Evolutionary conservation across 2,797 vertebrate genomes (phyloP).

Genomic region (Malacoraja senta): DNA sequence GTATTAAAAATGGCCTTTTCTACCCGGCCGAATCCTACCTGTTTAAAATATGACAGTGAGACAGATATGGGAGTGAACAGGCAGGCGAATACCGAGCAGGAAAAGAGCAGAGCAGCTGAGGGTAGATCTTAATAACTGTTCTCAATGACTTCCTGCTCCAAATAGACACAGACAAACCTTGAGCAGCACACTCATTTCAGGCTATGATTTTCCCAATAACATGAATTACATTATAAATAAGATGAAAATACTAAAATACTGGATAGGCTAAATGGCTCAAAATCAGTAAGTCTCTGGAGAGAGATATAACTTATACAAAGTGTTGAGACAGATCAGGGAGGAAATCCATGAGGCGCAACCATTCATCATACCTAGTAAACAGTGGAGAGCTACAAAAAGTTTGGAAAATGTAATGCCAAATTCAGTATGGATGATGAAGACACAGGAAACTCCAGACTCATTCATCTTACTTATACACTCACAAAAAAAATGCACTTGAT

Average conservation of each 20-base stretch:
- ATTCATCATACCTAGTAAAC: background rate
- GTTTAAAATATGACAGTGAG: background rate
- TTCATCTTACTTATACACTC: background rate
- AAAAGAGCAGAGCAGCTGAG: background rate
- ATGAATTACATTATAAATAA: background rate
- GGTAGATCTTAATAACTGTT: background rate
- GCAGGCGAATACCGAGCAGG: background rate
- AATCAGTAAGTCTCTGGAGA: background rate
- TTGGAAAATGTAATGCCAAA: background rate
- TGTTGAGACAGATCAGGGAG: background rate
- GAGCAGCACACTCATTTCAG: background rate
- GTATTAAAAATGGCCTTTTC: background rate
- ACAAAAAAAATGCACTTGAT: background rate
- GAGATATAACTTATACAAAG: background rate
- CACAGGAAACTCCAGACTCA: background rate
- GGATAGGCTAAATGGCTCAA: background rate
- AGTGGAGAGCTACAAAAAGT: background rate
- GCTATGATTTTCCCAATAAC: background rate
- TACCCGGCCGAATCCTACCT: background rate
- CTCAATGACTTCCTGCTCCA: background rate
- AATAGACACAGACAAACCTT: background rate
- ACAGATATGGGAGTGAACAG: background rate
- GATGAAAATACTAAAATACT: background rate
- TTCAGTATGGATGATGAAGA: background rate
- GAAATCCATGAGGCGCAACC: background rate